Evolutionary conservation across 2,797 vertebrate genomes (phyloP).

Genomic region (Chaetodon trifasciatus): DNA sequence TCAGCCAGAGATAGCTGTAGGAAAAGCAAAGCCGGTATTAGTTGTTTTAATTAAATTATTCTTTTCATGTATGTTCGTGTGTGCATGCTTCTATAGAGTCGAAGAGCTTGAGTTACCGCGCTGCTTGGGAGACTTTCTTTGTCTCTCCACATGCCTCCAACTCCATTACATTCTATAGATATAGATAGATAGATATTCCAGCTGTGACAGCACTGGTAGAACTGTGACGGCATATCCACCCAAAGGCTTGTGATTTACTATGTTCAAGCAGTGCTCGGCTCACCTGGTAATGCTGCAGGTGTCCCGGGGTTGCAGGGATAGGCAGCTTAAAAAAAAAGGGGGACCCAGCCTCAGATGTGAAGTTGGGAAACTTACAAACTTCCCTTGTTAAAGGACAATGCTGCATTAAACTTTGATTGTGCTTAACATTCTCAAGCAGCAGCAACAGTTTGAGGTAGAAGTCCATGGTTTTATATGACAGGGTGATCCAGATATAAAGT

Average conservation of each 20-base stretch:
- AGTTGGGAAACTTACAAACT: slow-evolving; percentile 54
- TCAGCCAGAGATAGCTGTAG: slow-evolving; percentile 67
- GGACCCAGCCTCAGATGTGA: slow-evolving; percentile 53
- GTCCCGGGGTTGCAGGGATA: slow-evolving; percentile 51
- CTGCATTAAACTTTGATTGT: slow-evolving; percentile 28
- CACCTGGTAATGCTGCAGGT: slow-evolving; percentile 64
- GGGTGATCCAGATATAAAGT: too few species aligned
- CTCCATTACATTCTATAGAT: too few species aligned
- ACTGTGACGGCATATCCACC: not conserved
- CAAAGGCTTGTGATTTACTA: not conserved
- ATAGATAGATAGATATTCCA: too few species aligned
- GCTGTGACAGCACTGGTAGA: too few species aligned
- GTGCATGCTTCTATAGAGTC: too few species aligned
- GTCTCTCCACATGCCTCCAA: too few species aligned
- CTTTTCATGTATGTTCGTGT: not conserved
- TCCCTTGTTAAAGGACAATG: slow-evolving; percentile 30
- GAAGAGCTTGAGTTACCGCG: too few species aligned
- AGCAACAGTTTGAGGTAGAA: slow-evolving; percentile 31
- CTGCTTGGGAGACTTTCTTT: too few species aligned
- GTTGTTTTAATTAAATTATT: not conserved
- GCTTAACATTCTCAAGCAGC: slow-evolving; percentile 39
- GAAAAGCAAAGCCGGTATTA: not conserved
- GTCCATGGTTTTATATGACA: not conserved
- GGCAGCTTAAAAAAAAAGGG: slow-evolving; percentile 66
- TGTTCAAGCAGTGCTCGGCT: slow-evolving; percentile 17